These are phyloP conservation scores for Helicoverpa assulta DNA, from an alignment of 2,888 invertebrate genomes.

Conservation along the genomic window DNA sequence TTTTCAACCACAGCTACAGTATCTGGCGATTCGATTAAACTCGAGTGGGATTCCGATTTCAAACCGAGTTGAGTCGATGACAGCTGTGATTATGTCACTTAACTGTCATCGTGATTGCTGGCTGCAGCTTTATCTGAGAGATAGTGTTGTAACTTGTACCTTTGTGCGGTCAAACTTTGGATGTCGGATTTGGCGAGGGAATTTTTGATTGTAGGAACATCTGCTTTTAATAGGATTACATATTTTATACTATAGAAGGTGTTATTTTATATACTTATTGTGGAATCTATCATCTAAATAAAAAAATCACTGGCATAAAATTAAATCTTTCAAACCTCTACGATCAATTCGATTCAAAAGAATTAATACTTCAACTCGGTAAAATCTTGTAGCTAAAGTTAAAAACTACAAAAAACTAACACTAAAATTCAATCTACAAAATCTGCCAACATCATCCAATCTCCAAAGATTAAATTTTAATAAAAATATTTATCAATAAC, in stretches of 20 bases:
- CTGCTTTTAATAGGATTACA: not conserved
- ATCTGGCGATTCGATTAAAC: conserved; percentile 56
- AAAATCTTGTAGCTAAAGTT: not conserved
- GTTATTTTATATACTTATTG: too few relatives aligned
- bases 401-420: not conserved
- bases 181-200: not conserved
- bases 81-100: conserved; percentile 64
- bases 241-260: too few relatives aligned
- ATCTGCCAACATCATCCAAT: conserved; percentile 13
- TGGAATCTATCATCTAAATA: too few relatives aligned
- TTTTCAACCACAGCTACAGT: conserved; percentile 26
- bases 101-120: conserved; percentile 56
- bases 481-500: conserved; percentile 53
- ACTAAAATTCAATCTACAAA: not conserved
- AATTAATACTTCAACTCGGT: not conserved
- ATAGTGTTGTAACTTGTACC: conserved; percentile 27
- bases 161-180: conserved; percentile 37
- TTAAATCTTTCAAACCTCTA: too few relatives aligned
- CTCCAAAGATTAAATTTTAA: conserved; percentile 24
- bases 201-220: not conserved
- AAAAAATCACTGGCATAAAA: too few relatives aligned
- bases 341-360: too few relatives aligned
- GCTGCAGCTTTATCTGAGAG: conserved; percentile 47
- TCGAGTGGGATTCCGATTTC: conserved; percentile 59
- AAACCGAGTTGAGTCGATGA: conserved; percentile 56